Evolutionary conservation across 2,888 invertebrate genomes (phyloP).

Genomic region (Lochmaea capreae): DNA sequence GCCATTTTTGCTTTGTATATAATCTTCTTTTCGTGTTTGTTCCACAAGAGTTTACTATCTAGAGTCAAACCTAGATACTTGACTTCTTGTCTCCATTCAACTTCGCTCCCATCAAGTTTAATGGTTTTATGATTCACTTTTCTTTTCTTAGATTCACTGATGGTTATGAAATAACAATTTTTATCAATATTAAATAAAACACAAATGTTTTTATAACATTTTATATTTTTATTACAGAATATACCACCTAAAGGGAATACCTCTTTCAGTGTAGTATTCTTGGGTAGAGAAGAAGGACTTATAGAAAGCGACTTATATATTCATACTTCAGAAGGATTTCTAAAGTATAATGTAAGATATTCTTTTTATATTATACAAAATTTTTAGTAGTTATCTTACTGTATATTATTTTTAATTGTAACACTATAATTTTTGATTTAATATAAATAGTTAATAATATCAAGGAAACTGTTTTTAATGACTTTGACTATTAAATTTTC

Average conservation of each 20-base stretch:
- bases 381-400: neutral
- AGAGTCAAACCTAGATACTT: too few species aligned
- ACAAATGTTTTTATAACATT: neutral
- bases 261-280: conserved; percentile 94
- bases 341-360: conserved; percentile 80
- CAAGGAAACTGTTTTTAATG: neutral
- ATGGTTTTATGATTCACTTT: too few species aligned
- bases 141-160: too few species aligned
- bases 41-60: too few species aligned
- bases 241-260: conserved; percentile 93
- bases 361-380: conserved; percentile 4
- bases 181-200: too few species aligned
- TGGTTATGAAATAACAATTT: too few species aligned
- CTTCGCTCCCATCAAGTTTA: too few species aligned
- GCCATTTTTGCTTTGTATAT: too few species aligned
- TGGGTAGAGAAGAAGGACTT: conserved; percentile 91
- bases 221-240: conserved; percentile 70
- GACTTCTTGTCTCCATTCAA: too few species aligned
- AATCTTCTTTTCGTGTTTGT: too few species aligned
- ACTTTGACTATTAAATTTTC: too few species aligned
- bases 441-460: neutral
- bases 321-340: conserved; percentile 93
- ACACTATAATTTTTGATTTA: neutral
- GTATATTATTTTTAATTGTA: neutral
- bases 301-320: conserved; percentile 90